Percentiles rank a stretch among this genome's conserved stretches.
Evolutionary conservation across 2,113 vertebrate species (phyloP).

Genomic region (Dolichallabes microphthalmus): DNA sequence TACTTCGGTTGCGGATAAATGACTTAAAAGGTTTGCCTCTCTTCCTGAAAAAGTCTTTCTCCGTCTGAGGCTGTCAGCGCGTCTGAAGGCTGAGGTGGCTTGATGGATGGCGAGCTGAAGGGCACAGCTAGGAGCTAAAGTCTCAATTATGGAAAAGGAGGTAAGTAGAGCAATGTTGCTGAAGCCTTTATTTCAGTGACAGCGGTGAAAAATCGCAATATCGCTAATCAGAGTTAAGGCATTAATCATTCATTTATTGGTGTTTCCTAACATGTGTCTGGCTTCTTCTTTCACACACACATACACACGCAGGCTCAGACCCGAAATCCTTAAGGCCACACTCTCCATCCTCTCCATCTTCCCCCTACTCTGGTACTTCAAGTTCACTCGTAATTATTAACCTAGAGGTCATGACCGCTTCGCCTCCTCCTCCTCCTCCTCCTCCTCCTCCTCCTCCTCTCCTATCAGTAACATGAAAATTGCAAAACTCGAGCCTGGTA

Average conservation of each 20-base stretch:
- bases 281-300: conserved; percentile 56
- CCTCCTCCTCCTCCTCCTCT: neutral
- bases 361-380: conserved; percentile 15
- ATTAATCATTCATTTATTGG: conserved; percentile 97
- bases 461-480: neutral
- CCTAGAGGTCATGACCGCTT: conserved; percentile 37
- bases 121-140: conserved; percentile 96
- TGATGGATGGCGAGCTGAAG: conserved; percentile 99
- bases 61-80: conserved; percentile 87
- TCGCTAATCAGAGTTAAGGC: conserved; percentile 94
- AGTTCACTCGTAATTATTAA: conserved; percentile 52
- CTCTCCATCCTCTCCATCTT: conserved; percentile 25
- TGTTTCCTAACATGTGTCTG: conserved; percentile 74
- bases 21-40: conserved; percentile 81
- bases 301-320: neutral
- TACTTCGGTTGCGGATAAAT: conserved; percentile 80
- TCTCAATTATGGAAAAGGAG: conserved; percentile 98
- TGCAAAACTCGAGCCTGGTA: neutral
- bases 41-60: conserved; percentile 90
- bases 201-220: conserved; percentile 96
- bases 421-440: neutral
- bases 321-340: conserved; percentile 33
- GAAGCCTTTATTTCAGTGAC: conserved; percentile 95
- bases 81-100: conserved; percentile 85
- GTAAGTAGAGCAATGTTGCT: conserved; percentile 96